phyloP scores from a whole-genome alignment of 1,140 invertebrate genomes.

The Hypothenemus hampei region DNA sequence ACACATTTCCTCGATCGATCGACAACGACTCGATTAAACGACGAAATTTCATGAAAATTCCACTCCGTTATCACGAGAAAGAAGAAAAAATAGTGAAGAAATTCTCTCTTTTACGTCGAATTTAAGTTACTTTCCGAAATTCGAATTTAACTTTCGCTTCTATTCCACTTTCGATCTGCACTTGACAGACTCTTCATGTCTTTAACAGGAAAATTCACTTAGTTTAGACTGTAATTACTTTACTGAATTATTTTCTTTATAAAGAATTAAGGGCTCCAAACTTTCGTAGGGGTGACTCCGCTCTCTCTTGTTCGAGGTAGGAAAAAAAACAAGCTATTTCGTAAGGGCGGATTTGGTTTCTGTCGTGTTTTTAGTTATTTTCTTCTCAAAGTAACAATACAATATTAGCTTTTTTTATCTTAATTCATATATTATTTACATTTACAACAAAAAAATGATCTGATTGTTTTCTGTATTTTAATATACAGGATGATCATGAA shows the following conservation, averaged over 20 bases:
- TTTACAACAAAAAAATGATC: no score
- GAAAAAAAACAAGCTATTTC: conserved; percentile 13
- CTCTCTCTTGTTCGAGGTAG: not conserved
- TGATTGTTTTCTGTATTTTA: no score
- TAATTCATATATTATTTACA: no score
- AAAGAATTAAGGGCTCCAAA: conserved; percentile 22
- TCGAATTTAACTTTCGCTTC: conserved; percentile 13
- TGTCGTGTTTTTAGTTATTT: not conserved
- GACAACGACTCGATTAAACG: conserved; percentile 8
- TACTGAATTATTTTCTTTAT: conserved; percentile 27
- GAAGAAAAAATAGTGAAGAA: no score
- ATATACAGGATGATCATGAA: no score
- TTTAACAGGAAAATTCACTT: conserved; percentile 26
- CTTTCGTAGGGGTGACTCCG: conserved; percentile 3
- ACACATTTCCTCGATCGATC: conserved; percentile 6
- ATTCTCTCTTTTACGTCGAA: no score
- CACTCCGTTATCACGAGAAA: no score
- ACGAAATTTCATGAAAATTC: no score
- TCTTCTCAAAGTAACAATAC: no score
- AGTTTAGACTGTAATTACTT: conserved; percentile 24
- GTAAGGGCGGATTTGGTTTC: not conserved
- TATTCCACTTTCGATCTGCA: not conserved
- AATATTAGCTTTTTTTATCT: no score
- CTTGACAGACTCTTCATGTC: conserved; percentile 23
- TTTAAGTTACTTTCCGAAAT: no score